phyloP scores from a whole-genome alignment of 23 tunicate species.

The Corella eumyota region DNA sequence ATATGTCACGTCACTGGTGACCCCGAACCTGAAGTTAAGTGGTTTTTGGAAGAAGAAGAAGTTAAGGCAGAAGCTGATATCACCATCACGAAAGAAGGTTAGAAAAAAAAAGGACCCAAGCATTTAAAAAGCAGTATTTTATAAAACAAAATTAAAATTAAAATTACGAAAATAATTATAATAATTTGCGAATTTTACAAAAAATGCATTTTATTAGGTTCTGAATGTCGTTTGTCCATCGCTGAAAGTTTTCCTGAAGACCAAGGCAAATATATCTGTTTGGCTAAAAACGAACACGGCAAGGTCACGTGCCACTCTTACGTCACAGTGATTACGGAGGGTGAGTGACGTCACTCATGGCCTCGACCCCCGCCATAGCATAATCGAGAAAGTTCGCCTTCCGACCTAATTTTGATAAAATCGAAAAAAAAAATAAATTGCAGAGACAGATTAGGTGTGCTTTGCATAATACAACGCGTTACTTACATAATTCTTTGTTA shows the following conservation, averaged over 20 bases:
- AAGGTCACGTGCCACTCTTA: constrained; percentile 38
- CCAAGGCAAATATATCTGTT: constrained; percentile 75
- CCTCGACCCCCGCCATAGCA: constrained; percentile 8
- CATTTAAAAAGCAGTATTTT: background rate
- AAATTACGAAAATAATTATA: too few relatives aligned
- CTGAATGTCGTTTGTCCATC: constrained; percentile 44
- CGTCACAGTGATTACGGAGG: constrained; percentile 75
- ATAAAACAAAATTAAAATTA: background rate
- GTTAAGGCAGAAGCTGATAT: constrained; percentile 63
- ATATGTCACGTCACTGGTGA: constrained; percentile 57
- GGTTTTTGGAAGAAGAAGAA: constrained; percentile 78
- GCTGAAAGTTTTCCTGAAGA: constrained; percentile 86
- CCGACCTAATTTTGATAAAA: too few relatives aligned
- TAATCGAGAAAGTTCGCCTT: too few relatives aligned
- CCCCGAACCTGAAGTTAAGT: constrained; percentile 60
- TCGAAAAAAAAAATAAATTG: too few relatives aligned
- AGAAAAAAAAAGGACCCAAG: background rate
- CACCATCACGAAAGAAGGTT: constrained; percentile 50
- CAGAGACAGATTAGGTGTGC: too few relatives aligned
- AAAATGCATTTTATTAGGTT: too few relatives aligned
- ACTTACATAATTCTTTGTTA: too few relatives aligned
- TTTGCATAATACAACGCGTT: too few relatives aligned
- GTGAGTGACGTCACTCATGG: constrained; percentile 27
- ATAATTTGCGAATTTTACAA: too few relatives aligned
- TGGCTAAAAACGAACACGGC: constrained; percentile 65